Percentiles rank a stretch among this genome's conserved stretches.
These are phyloP conservation scores for Wiebesia pumilae DNA, from an alignment of 1,140 invertebrate species.

Conservation along the genomic window DNA sequence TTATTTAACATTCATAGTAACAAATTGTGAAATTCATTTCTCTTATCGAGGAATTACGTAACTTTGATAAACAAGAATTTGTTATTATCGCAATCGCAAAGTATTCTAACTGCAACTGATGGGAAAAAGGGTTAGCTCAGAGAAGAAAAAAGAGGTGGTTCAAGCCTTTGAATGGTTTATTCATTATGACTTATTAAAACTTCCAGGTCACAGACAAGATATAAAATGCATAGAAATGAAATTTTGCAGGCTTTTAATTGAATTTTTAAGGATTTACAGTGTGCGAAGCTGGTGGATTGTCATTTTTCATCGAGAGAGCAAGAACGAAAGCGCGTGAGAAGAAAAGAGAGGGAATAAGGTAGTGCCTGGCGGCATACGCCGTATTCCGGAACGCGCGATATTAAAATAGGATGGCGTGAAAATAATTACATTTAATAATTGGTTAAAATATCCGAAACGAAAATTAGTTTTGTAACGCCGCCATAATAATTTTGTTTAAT, in stretches of 20 bases:
- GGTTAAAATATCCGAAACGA: slow-evolving; percentile 70
- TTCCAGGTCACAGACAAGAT: slow-evolving; percentile 47
- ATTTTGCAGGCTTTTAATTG: slow-evolving; percentile 55
- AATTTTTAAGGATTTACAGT: slow-evolving; percentile 56
- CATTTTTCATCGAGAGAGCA: slow-evolving; percentile 52
- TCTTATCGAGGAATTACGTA: not conserved
- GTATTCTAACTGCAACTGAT: not conserved
- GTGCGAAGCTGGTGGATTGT: slow-evolving; percentile 49
- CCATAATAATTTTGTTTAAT: slow-evolving; percentile 68
- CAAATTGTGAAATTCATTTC: slow-evolving; percentile 27
- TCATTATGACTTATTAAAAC: slow-evolving; percentile 54
- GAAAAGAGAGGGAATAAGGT: not conserved
- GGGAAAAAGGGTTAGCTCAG: not conserved
- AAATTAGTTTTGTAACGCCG: slow-evolving; percentile 68
- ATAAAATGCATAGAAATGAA: slow-evolving; percentile 56
- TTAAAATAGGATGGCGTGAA: slow-evolving; percentile 67
- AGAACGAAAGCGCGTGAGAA: not conserved
- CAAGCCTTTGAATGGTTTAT: slow-evolving; percentile 40
- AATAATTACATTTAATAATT: slow-evolving; percentile 72
- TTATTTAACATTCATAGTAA: slow-evolving; percentile 50
- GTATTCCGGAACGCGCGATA: slow-evolving; percentile 57
- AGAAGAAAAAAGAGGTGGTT: not conserved
- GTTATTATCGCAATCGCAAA: slow-evolving; percentile 25
- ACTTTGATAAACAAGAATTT: slow-evolving; percentile 49
- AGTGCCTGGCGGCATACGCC: slow-evolving; percentile 43